Conservation (phyloP, 2,113 vertebrate genomes). For the Ia io region DNA sequence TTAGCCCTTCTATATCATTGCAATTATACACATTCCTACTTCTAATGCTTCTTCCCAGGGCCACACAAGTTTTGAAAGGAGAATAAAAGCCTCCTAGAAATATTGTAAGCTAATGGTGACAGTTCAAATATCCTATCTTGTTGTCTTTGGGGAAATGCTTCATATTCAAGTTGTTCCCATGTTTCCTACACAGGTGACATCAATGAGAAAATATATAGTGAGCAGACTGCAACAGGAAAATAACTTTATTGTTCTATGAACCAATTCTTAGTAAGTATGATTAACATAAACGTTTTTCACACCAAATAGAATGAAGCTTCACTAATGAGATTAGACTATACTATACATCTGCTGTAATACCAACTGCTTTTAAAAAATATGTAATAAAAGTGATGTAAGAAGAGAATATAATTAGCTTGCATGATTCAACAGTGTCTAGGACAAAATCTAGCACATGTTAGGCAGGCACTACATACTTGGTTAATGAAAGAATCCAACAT, state of each 20-base stretch:
- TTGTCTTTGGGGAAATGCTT: not conserved
- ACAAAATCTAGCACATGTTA: not conserved
- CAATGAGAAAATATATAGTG: not conserved
- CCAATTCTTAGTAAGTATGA: slow-evolving; percentile 12
- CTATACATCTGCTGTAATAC: not conserved
- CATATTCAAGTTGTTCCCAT: not conserved
- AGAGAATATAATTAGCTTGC: not conserved
- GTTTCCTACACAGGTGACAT: not conserved
- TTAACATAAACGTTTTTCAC: slow-evolving; percentile 6
- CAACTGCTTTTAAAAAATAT: not conserved
- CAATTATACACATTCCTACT: not conserved
- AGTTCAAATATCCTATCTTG: not conserved
- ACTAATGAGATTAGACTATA: not conserved
- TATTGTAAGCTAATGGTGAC: not conserved
- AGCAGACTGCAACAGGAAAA: not conserved
- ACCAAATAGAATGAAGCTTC: not conserved
- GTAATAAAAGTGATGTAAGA: not conserved
- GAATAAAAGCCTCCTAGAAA: not conserved
- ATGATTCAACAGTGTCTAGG: not conserved
- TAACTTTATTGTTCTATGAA: not conserved
- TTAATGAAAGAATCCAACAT: not conserved
- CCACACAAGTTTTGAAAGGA: not conserved
- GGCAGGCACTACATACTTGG: not conserved
- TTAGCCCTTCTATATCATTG: not conserved
- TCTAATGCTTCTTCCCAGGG: not conserved